These are phyloP conservation scores for Ctenodactylus gundi DNA, from an alignment of 2,113 vertebrate genomes.

Conservation along the genomic window DNA sequence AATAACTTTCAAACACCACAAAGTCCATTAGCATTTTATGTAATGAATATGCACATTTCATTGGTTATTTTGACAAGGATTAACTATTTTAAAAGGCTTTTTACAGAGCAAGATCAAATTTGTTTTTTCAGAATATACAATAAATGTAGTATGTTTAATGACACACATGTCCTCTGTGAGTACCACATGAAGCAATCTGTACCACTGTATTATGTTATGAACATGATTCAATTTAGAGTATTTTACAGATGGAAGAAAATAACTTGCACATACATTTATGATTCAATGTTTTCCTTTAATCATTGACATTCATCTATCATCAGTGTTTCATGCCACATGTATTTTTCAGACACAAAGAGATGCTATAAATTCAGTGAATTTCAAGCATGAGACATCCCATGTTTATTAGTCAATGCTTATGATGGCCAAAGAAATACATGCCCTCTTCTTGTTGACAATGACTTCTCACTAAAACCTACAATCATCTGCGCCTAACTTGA, in stretches of 20 bases:
- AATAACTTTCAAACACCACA: not conserved
- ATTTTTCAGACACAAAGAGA: constrained; percentile 70
- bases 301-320: constrained; percentile 83
- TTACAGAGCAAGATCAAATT: constrained; percentile 58
- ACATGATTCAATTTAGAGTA: constrained; percentile 81
- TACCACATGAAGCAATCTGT: constrained; percentile 60
- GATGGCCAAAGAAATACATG: constrained; percentile 67
- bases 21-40: not conserved
- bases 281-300: constrained; percentile 83
- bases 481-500: constrained; percentile 60
- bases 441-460: constrained; percentile 75
- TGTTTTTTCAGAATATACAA: constrained; percentile 60
- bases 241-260: constrained; percentile 83
- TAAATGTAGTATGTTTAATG: constrained; percentile 67
- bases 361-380: constrained; percentile 74
- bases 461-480: constrained; percentile 60
- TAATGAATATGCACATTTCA: constrained; percentile 31
- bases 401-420: constrained; percentile 77
- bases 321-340: constrained; percentile 54
- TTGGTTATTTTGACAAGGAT: constrained; percentile 39
- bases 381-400: constrained; percentile 64
- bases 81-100: constrained; percentile 54
- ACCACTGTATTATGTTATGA: constrained; percentile 76
- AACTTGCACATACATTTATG: constrained; percentile 77
- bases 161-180: constrained; percentile 72